phyloP scores from a whole-genome alignment of 2,797 vertebrate genomes.

The Hemitrygon akajei region DNA sequence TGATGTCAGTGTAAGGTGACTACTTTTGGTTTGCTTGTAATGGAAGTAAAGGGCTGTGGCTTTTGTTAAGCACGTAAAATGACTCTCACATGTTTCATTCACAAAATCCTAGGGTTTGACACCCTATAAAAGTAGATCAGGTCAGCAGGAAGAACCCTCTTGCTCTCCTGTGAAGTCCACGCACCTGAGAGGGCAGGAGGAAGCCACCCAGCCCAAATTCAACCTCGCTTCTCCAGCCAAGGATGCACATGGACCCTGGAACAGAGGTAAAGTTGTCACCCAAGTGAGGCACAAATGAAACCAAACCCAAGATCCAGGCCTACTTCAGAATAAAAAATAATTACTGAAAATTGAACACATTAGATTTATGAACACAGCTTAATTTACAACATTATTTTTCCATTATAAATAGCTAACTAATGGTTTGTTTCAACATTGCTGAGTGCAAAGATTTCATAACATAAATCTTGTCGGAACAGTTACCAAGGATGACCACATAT shows the following conservation, averaged over 20 bases:
- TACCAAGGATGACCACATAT: slow-evolving; percentile 16
- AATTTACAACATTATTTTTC: slow-evolving; percentile 20
- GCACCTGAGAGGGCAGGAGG: neutral
- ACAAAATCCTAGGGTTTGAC: too few species aligned
- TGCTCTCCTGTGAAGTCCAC: neutral
- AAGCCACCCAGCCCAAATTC: too few species aligned
- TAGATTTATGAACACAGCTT: slow-evolving; percentile 12
- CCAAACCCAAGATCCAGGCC: neutral
- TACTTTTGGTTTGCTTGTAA: too few species aligned
- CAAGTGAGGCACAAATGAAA: neutral
- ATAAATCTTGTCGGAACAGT: slow-evolving; percentile 18
- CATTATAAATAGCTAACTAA: slow-evolving; percentile 28
- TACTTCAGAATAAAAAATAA: neutral
- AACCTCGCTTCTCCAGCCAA: neutral
- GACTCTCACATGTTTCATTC: too few species aligned
- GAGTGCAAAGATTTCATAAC: neutral
- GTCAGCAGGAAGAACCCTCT: neutral
- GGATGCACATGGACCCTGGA: neutral
- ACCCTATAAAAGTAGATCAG: too few species aligned
- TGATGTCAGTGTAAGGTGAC: too few species aligned
- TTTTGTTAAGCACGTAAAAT: too few species aligned
- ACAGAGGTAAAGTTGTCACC: too few species aligned
- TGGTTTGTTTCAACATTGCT: slow-evolving; percentile 5
- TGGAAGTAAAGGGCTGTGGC: too few species aligned
- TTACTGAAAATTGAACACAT: slow-evolving; percentile 10